Conservation (phyloP, 2,113 vertebrate genomes). For the Lepisosteus oculatus region DNA sequence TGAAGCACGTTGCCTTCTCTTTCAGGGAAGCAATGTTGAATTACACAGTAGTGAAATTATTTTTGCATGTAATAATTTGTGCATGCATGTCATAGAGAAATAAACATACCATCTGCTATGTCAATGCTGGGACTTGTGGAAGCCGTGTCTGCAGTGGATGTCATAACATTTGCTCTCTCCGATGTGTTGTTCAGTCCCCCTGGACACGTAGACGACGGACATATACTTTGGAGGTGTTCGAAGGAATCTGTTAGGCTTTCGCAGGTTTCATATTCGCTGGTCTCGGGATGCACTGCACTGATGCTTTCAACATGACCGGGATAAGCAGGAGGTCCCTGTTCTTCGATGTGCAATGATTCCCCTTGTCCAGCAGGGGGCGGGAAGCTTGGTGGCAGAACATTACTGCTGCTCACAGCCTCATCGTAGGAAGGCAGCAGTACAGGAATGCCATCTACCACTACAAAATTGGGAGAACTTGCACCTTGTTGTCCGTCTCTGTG, state of each 20-base stretch:
- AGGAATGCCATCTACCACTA: conserved; percentile 80
- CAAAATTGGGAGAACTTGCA: conserved; percentile 67
- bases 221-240: conserved; percentile 68
- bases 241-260: conserved; percentile 58
- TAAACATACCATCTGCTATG: conserved; percentile 76
- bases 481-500: conserved; percentile 63
- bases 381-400: conserved; percentile 57
- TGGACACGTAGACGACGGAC: conserved; percentile 48
- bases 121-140: conserved; percentile 72
- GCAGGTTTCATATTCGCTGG: conserved; percentile 56
- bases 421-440: conserved; percentile 83
- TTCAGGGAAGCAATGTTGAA: too few species aligned
- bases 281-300: conserved; percentile 47
- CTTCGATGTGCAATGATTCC: conserved; percentile 57
- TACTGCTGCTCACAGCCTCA: conserved; percentile 71
- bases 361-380: conserved; percentile 52
- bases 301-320: conserved; percentile 50
- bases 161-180: conserved; percentile 41
- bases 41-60: too few species aligned
- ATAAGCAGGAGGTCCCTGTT: conserved; percentile 78
- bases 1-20: too few species aligned
- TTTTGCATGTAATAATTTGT: too few species aligned
- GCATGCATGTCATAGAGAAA: too few species aligned
- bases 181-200: conserved; percentile 33
- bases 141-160: conserved; percentile 44